These are phyloP conservation scores for Volucella zonaria DNA, from an alignment of 2,888 invertebrate species.

Conservation along the genomic window DNA sequence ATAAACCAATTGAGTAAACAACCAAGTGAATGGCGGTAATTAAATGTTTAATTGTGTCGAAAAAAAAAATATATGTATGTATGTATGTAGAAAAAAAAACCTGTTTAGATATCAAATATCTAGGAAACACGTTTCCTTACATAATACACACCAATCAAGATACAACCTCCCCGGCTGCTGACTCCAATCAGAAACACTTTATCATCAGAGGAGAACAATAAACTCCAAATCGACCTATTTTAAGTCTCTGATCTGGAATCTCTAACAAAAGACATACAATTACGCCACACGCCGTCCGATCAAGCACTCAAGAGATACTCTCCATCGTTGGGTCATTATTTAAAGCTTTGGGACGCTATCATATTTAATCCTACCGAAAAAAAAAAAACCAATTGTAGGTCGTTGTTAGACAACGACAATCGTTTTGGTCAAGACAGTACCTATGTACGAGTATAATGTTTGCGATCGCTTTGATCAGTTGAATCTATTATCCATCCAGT, in stretches of 20 bases:
- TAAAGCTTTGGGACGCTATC: slow-evolving; percentile 22
- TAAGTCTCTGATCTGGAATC: not conserved
- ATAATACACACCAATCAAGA: not conserved
- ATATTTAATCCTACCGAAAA: slow-evolving; percentile 36
- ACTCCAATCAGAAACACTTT: slow-evolving; percentile 7
- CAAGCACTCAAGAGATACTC: slow-evolving; percentile 10
- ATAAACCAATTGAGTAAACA: not conserved
- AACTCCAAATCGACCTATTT: not conserved
- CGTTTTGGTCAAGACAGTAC: slow-evolving; percentile 46
- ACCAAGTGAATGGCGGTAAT: not conserved
- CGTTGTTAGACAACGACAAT: slow-evolving; percentile 3
- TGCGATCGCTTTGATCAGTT: slow-evolving; percentile 37
- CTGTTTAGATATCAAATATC: no score
- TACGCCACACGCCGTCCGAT: slow-evolving; percentile 9
- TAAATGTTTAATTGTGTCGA: no score
- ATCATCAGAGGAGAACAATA: not conserved
- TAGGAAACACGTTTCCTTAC: no score
- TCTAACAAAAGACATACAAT: slow-evolving; percentile 24
- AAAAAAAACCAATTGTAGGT: slow-evolving; percentile 67
- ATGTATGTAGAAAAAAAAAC: no score
- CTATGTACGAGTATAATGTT: slow-evolving; percentile 17
- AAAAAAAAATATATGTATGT: no score
- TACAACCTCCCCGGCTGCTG: not conserved
- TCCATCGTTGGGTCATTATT: slow-evolving; percentile 26
- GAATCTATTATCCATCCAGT: slow-evolving; percentile 3